Percentiles rank a stretch among this genome's conserved stretches.
Evolutionary conservation across 2,113 vertebrate genomes (phyloP).

Genomic region (Australoheros scitulus): DNA sequence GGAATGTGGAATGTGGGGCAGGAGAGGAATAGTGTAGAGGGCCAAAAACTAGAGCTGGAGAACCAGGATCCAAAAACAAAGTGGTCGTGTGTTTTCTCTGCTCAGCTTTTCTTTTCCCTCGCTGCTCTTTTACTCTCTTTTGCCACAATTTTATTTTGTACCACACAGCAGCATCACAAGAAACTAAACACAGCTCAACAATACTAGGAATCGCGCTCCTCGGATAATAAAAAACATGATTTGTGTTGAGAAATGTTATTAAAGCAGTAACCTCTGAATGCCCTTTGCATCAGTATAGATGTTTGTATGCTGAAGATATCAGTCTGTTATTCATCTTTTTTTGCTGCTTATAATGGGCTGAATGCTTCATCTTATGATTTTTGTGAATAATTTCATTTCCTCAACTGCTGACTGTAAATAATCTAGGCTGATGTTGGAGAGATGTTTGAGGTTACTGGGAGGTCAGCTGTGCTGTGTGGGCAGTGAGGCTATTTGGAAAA

Average conservation of each 20-base stretch:
- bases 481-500: constrained; percentile 15
- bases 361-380: constrained; percentile 22
- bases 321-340: background rate
- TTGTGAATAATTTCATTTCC: constrained; percentile 28
- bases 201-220: constrained; percentile 8
- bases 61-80: constrained; percentile 72
- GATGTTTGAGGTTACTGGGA: constrained; percentile 43
- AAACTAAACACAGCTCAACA: background rate
- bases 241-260: background rate
- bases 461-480: constrained; percentile 53
- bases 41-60: constrained; percentile 57
- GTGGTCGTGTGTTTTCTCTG: constrained; percentile 52
- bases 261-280: background rate
- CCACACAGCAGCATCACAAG: constrained; percentile 6
- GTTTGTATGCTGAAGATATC: background rate
- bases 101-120: constrained; percentile 32
- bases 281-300: background rate
- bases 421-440: constrained; percentile 16
- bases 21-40: constrained; percentile 27
- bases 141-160: constrained; percentile 19
- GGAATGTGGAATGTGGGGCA: constrained; percentile 46
- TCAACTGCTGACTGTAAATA: constrained; percentile 26
- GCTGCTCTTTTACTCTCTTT: background rate
- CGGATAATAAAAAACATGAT: background rate
- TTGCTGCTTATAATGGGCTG: background rate